Evolutionary conservation across 2,888 invertebrate species (phyloP), one percentile per base, ranked within the genome.

Genomic region (Idaea straminata): DNA sequence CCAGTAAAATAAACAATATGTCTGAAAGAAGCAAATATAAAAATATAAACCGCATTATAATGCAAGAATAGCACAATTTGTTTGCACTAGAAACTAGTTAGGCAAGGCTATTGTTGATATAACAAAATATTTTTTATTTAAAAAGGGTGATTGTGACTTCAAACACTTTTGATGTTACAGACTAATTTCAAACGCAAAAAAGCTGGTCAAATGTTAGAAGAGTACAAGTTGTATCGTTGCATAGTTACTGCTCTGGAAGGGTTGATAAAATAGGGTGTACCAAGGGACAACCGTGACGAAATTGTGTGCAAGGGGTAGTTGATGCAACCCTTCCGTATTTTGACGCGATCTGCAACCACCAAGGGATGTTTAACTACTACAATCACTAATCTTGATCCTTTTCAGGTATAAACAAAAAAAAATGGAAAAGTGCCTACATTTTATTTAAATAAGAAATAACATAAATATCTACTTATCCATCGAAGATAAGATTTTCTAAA

Each of bases 41-140:
- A 79, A 80, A 76, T 78, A 76, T 73, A 71, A 73, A 71, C 76
- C 73, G 72, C 70, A 72, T 73, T 80, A 76, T 78, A 74, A 76
- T 62, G 75, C 76, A 81, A 84, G 84, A 88, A 88, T 84, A 72
- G 80, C 84, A 79, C 87, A 89, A 89, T 91, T 91, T 92, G 91
- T 91, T 91, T 89, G 86, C 90, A 91, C 86, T 87, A 79, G 83
- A 85, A 87, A 87, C 86, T 88, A 89, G 89, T 88, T 88, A 89
- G 82, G 80, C 84, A 70, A 79, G 80, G 81, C 82, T 76, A 84
- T 89, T 90, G 89, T 91, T 87, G 81, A 79, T 83, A 88, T 86
- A 82, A 70, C 87, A 85, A 89, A 86, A 83, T 80, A 59, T 47
- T 65, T 57, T 57, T 4, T 34, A 67, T 63, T 63, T 61, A 16